phyloP scores from a whole-genome alignment of 2,888 invertebrate species.

The Drosophila borborema region DNA sequence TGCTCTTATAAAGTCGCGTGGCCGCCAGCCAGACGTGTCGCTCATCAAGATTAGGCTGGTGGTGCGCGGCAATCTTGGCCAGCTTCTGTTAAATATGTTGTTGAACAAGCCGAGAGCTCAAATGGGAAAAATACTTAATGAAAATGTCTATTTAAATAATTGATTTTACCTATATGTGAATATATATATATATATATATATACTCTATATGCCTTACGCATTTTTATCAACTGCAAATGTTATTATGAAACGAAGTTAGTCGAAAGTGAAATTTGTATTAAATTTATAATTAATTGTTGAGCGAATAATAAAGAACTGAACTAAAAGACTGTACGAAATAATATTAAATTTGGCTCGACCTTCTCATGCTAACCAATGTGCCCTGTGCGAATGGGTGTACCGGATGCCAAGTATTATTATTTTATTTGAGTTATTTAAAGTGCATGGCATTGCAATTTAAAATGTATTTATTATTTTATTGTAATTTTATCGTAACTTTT shows the following conservation, averaged over 20 bases:
- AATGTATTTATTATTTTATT: slow-evolving; percentile 65
- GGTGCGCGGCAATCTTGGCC: slow-evolving; percentile 37
- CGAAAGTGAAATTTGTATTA: neutral
- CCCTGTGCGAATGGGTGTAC: slow-evolving; percentile 20
- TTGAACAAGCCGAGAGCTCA: slow-evolving; percentile 45
- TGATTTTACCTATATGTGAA: neutral
- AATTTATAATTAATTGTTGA: neutral
- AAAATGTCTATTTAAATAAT: slow-evolving; percentile 1
- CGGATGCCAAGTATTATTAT: slow-evolving; percentile 30
- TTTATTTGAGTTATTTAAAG: slow-evolving; percentile 43
- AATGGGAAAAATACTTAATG: neutral
- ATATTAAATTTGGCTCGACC: neutral
- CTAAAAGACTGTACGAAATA: neutral
- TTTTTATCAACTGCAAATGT: neutral
- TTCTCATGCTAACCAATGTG: slow-evolving; percentile 12
- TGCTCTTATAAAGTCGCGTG: slow-evolving; percentile 72
- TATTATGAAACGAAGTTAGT: neutral
- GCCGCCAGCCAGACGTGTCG: slow-evolving; percentile 58
- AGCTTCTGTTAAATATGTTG: slow-evolving; percentile 54
- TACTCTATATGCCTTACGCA: neutral
- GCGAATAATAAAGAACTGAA: slow-evolving; percentile 6
- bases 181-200: neutral
- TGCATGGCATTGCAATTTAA: slow-evolving; percentile 54
- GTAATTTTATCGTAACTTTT: slow-evolving; percentile 78
- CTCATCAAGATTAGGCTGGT: slow-evolving; percentile 61